Evolutionary conservation across 2,888 invertebrate genomes (phyloP).

Genomic region (Drosophila cognata): DNA sequence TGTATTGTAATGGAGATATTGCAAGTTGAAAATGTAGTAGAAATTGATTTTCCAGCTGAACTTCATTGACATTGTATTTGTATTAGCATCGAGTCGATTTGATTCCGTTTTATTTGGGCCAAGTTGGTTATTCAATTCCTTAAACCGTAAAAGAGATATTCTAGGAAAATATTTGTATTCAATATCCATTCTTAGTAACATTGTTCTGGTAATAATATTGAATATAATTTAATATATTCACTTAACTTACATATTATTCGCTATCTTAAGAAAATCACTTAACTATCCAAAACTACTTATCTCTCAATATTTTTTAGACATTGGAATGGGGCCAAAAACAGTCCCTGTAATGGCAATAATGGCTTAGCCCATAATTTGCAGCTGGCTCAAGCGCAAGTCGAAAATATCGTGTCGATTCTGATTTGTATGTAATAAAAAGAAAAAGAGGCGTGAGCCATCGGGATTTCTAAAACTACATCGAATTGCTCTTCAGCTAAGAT

Average conservation of each 20-base stretch:
- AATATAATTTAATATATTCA: not conserved
- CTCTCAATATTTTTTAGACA: not conserved
- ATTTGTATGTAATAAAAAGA: not conserved
- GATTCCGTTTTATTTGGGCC: not conserved
- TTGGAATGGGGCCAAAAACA: not conserved
- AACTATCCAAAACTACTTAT: not conserved
- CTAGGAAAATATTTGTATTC: not conserved
- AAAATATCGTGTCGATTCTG: not conserved
- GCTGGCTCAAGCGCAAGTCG: not conserved
- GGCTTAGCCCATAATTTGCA: not conserved
- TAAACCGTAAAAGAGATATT: not conserved
- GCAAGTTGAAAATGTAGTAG: not conserved
- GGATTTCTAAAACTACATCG: not conserved
- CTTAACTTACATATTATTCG: not conserved
- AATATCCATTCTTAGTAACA: not conserved
- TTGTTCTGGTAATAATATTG: not conserved
- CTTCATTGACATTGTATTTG: not conserved
- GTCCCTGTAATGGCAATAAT: not conserved
- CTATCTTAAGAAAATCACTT: not conserved
- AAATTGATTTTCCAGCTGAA: not conserved
- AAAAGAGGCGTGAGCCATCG: not conserved
- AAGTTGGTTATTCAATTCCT: not conserved
- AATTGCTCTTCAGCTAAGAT: not conserved
- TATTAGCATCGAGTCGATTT: not conserved
- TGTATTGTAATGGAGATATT: slow-evolving; percentile 5